phyloP scores from a whole-genome alignment of 2,888 invertebrate species.

The Diarsia rubi region DNA sequence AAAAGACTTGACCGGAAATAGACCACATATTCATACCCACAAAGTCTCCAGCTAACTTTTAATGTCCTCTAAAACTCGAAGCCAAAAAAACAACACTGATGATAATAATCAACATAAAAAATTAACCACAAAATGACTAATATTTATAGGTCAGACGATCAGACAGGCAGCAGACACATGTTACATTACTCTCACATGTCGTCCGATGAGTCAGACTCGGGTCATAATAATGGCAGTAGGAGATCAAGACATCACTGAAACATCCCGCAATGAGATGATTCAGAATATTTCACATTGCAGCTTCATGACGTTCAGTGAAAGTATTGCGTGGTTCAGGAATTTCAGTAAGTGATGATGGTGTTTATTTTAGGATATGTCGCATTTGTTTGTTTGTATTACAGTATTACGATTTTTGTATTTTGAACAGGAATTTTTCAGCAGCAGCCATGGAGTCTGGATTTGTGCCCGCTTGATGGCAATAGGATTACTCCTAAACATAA shows the following conservation, averaged over 20 bases:
- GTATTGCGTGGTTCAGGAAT: constrained; percentile 61
- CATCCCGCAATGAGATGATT: constrained; percentile 52
- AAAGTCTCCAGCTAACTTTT: background rate
- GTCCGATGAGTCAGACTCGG: constrained; percentile 43
- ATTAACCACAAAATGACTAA: constrained; percentile 43
- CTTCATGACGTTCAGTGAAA: constrained; percentile 54
- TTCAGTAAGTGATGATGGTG: constrained; percentile 39
- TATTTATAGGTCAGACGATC: constrained; percentile 39
- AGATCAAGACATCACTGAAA: constrained; percentile 21
- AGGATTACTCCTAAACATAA: no score
- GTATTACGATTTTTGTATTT: background rate
- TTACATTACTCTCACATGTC: constrained; percentile 21
- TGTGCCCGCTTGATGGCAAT: no score
- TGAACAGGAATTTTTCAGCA: no score
- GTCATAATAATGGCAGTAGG: constrained; percentile 14
- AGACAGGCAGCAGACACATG: constrained; percentile 55
- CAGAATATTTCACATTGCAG: constrained; percentile 54
- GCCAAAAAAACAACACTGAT: constrained; percentile 13
- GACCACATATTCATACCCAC: background rate
- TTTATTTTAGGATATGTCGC: constrained; percentile 62
- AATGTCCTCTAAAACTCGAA: background rate
- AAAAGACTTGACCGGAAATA: background rate
- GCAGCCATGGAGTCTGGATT: no score
- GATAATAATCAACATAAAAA: constrained; percentile 18
- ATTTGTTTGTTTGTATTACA: constrained; percentile 13